Evolutionary conservation across 92 coral and sea anemone species (phyloP), one percentile per base, ranked within the genome.

Genomic region (Metridium senile): DNA sequence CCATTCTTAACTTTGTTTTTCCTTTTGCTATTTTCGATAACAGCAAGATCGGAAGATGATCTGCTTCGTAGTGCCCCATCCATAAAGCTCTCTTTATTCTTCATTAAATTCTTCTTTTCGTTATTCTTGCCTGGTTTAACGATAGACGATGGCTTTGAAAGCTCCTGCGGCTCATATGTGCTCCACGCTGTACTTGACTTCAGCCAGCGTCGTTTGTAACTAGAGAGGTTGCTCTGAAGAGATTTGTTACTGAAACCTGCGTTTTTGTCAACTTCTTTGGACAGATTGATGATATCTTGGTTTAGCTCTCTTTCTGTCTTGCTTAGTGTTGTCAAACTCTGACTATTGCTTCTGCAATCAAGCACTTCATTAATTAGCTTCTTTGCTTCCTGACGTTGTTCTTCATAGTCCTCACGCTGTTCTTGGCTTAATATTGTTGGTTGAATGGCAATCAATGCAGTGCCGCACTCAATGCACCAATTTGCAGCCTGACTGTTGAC

Each of bases 391-490:
- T 73, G 64, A n/a, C 82, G 72, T 46, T 86, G 85, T n/a, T 81
- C 72, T 62, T 85, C 82, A 83, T 85, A 91, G 21, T 62, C 9
- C 23, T 71, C 57, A 69, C 67, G 87, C 52, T 92, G 91, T 35
- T 76, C 68, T 25, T 62, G 35, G 35, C 90, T 76, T 58, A 92
- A 31, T 10, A 72, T 26, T 13, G 91, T 45, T 3, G 92, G 90
- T 58, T 83, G 62, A 0, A 87, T 65, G 39, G 58, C 82, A 74
- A 87, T 62, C n/a, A 96, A 74, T 11, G 96, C 93, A 25, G 80
- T 74, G 0, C 99, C 99, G 71, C 99, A 96, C 57, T 96, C 99
- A 33, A 87, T 87, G 11, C 99, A 96, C 97, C 99, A 96, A 73
- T 96, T 92, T 0, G 97, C 94, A 54, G 71, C 85, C 53, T 62